Evolutionary conservation across 2,113 vertebrate genomes (phyloP).

Genomic region (Probosciger aterrimus): DNA sequence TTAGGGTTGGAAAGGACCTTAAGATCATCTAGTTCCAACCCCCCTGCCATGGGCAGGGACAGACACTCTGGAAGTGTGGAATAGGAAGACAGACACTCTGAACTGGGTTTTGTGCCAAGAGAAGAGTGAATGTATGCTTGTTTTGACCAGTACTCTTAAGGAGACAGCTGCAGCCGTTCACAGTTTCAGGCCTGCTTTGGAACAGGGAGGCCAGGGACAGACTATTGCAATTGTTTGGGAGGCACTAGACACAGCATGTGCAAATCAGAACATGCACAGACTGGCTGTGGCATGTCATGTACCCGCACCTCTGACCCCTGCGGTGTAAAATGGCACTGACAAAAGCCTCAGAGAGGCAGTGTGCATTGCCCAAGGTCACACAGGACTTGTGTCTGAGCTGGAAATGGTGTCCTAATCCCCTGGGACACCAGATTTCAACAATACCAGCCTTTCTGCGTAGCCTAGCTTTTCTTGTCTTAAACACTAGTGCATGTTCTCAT

Average conservation of each 20-base stretch:
- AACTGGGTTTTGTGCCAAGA: neutral
- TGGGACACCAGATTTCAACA: neutral
- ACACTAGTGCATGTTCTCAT: neutral
- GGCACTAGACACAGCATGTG: neutral
- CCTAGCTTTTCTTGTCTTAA: neutral
- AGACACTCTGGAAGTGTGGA: too few species aligned
- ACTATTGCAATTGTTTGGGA: neutral
- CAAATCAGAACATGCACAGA: neutral
- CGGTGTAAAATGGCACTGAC: neutral
- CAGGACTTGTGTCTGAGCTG: rapidly evolving
- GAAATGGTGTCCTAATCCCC: neutral
- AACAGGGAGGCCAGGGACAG: neutral
- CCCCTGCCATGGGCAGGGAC: too few species aligned
- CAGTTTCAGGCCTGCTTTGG: neutral
- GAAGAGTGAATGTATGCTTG: neutral
- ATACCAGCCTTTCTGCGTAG: neutral
- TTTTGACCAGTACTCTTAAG: neutral
- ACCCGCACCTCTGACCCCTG: neutral
- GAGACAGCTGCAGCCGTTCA: neutral
- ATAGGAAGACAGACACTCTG: neutral
- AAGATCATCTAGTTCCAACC: too few species aligned
- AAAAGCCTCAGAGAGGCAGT: neutral
- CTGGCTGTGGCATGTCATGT: neutral
- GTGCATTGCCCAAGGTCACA: neutral
- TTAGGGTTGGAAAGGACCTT: too few species aligned